Base-by-base conservation (phyloP, 2,113 vertebrate genomes). In the Fregata magnificens region DNA sequence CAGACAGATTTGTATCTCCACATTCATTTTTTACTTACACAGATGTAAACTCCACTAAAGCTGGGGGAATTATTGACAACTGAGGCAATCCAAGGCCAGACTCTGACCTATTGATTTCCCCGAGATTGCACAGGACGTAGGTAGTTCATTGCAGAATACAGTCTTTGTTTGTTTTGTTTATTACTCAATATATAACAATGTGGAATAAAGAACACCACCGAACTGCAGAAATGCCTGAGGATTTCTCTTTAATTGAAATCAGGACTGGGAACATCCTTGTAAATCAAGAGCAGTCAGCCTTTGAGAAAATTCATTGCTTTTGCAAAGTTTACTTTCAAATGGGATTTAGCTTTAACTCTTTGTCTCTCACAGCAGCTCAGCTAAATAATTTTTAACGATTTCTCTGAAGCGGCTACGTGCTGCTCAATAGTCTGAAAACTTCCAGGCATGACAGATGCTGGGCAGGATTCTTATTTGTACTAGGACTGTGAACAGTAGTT, bases 221-320 rank as follows among this genome's bases (percentile, higher is more conserved):
- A 86, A 82, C 50, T 73, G 84, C 71, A 96, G 87, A 96, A 97
- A 94, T 45, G 91, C 95, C 87, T 58, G 63, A 97, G 93, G 94
- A 96, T 93, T 95, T 97, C 94, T 95, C 83, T 86, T 95, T 97
- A 97, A 97, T 95, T 97, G 94, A 97, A 97, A 96, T 96, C 94
- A 96, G 89, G 67, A 52, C 71, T 88, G 71, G 53, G 61, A 73
- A 86, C 67, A 71, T 90, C 95, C 71, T 91, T 59, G 16, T 82
- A 91, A 86, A 78, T 95, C 79, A 91, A 63, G 49, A 53, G 65
- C 74, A 82, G 76, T 31, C 69, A 79, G 88, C 58, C 32, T 77
- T 59, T 86, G 78, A 95, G 82, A 96, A 95, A 94, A 95, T 79
- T 82, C 90, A 85, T 85, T 87, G 83, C 70, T 84, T 92, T 96